Conservation (phyloP, 2,888 invertebrate species). For the Cecidostiba fungosa region DNA sequence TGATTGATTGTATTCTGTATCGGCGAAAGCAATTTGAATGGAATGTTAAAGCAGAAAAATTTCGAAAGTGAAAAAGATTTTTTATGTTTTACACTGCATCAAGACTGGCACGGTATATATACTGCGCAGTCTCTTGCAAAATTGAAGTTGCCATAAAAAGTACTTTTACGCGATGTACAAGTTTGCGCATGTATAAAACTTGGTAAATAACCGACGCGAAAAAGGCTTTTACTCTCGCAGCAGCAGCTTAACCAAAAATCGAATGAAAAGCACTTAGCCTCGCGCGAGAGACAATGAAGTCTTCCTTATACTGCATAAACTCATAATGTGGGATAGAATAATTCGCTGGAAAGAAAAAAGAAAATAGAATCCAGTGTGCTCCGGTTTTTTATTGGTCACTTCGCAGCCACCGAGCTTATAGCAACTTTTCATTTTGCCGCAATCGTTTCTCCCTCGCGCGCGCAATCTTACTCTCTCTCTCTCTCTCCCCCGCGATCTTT, state of each 20-base stretch:
- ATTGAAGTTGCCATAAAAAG: not conserved
- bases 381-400: conserved; percentile 44
- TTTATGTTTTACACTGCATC: not conserved
- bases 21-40: not conserved
- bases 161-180: not conserved
- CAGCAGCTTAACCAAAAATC: not conserved
- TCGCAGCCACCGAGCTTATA: not conserved
- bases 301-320: not conserved
- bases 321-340: conserved; percentile 66
- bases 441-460: not conserved
- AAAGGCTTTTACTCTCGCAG: not conserved
- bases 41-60: not conserved
- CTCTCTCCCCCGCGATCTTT: not conserved
- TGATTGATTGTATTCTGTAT: too few relatives aligned
- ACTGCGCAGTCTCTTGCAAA: not conserved
- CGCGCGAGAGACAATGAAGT: not conserved
- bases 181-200: not conserved
- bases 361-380: conserved; percentile 50
- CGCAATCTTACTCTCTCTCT: conserved; percentile 1
- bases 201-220: not conserved
- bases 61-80: too few relatives aligned
- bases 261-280: conserved; percentile 33
- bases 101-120: not conserved
- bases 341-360: conserved; percentile 44
- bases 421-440: not conserved